Conservation (phyloP, 2,113 vertebrate genomes). For the crab-eating macaque (Macaca fascicularis) region T2T-MFA8v1.1 NC_088390.1:14836501-14837000, state of each 20-base stretch:
- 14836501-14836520: neutral
- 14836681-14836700: slow-evolving; percentile 63
- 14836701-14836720: slow-evolving; percentile 77
- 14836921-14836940: slow-evolving; percentile 78
- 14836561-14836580: slow-evolving; percentile 46
- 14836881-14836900: neutral
- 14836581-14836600: slow-evolving; percentile 7
- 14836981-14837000: slow-evolving; percentile 79
- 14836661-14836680: slow-evolving; percentile 59
- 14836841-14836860: neutral
- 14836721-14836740: slow-evolving; percentile 64
- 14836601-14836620: slow-evolving; percentile 48
- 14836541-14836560: neutral
- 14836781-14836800: slow-evolving; percentile 55
- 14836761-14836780: slow-evolving; percentile 74
- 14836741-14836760: slow-evolving; percentile 66
- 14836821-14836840: too few species aligned
- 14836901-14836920: slow-evolving; percentile 81
- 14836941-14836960: slow-evolving; percentile 68
- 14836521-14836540: neutral
- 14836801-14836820: neutral
- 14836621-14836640: slow-evolving; percentile 65
- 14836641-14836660: slow-evolving; percentile 76
- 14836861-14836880: neutral
- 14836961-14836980: slow-evolving; percentile 77